Conservation (phyloP, 2,797 vertebrate genomes). For the Natrix natrix region DNA sequence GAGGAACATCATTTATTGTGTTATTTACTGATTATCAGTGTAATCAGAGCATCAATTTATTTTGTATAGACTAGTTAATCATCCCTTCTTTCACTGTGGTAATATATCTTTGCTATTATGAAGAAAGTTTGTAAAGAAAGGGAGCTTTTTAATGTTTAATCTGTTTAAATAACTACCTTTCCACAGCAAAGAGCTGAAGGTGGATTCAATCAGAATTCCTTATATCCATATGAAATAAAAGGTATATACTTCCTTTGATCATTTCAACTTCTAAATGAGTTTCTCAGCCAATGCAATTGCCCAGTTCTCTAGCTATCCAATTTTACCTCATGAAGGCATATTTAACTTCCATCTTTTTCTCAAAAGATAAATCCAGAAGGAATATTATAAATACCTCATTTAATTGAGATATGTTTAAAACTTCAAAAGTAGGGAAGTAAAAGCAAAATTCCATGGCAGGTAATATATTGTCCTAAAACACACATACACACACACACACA, state of each 20-base stretch:
- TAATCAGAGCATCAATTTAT: background rate
- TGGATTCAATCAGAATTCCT: background rate
- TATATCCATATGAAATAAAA: background rate
- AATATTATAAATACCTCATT: background rate
- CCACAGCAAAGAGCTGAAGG: background rate
- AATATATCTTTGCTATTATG: background rate
- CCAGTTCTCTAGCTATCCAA: background rate
- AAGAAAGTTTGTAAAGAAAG: background rate
- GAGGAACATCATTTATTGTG: background rate
- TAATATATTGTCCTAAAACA: background rate
- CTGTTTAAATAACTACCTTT: background rate
- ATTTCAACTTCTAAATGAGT: background rate
- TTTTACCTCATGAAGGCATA: background rate
- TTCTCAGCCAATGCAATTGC: background rate
- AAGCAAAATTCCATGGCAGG: background rate
- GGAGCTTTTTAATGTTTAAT: background rate
- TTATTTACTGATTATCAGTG: background rate
- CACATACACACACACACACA: too few relatives aligned
- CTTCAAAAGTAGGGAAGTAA: background rate
- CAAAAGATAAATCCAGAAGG: background rate
- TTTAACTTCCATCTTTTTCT: background rate
- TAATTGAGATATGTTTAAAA: background rate
- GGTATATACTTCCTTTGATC: background rate
- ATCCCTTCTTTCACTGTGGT: background rate
- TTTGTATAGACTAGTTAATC: background rate